phyloP scores from a whole-genome alignment of 1,140 invertebrate species.

The Atta colombica region DNA sequence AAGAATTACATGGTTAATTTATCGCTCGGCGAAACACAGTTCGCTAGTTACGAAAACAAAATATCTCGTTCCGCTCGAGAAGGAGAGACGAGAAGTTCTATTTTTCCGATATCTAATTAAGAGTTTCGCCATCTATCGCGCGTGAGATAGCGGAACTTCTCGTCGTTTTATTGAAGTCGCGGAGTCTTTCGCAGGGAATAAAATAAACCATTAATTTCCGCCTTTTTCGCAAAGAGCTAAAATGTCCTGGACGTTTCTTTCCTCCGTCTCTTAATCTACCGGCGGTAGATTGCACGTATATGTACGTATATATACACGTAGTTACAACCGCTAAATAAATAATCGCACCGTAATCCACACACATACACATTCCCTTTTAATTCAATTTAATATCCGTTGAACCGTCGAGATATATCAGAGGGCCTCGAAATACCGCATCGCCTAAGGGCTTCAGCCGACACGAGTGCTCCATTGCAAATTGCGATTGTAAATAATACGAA shows the following conservation, averaged over 20 bases:
- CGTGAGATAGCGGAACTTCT: slow-evolving; percentile 35
- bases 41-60: slow-evolving; percentile 45
- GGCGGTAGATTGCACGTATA: neutral
- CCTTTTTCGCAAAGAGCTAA: neutral
- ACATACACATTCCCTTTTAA: neutral
- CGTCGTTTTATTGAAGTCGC: slow-evolving; percentile 45
- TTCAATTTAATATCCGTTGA: slow-evolving; percentile 18
- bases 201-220: slow-evolving; percentile 48
- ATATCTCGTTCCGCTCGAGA: slow-evolving; percentile 29
- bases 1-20: slow-evolving; percentile 33
- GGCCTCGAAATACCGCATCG: neutral
- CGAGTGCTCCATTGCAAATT: slow-evolving; percentile 30
- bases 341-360: neutral
- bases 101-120: slow-evolving; percentile 62
- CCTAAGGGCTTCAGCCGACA: neutral
- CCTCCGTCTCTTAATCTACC: neutral
- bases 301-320: neutral
- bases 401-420: slow-evolving; percentile 7
- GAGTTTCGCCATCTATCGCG: slow-evolving; percentile 49
- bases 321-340: slow-evolving; percentile 27
- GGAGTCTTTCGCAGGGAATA: slow-evolving; percentile 18
- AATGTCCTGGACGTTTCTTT: neutral
- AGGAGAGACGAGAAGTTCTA: slow-evolving; percentile 27
- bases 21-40: slow-evolving; percentile 46
- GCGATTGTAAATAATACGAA: slow-evolving; percentile 44